These are phyloP conservation scores for Eubucco bourcierii DNA, from an alignment of 2,113 vertebrate species.

Conservation along the genomic window DNA sequence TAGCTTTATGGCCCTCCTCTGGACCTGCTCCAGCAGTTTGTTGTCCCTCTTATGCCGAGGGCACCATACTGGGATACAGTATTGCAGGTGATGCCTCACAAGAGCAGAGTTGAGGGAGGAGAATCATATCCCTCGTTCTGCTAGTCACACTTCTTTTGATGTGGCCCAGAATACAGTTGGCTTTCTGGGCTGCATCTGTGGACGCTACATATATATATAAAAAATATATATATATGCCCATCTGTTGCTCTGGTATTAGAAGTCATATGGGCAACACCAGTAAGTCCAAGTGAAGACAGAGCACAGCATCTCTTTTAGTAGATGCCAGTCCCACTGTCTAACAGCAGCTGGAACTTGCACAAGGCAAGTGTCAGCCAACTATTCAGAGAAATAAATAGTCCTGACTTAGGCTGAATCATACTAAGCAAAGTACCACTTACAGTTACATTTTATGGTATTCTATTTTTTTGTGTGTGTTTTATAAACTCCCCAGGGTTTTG, in stretches of 20 bases:
- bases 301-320: not conserved
- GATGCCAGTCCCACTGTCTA: accelerated
- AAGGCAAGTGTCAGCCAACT: not conserved
- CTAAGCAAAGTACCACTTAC: not conserved
- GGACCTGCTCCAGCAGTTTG: no score
- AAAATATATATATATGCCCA: not conserved
- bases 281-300: not conserved
- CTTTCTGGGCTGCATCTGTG: not conserved
- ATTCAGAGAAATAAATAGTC: not conserved
- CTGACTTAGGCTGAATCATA: not conserved
- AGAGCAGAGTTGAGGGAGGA: no score
- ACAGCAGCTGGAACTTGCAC: not conserved
- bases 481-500: not conserved
- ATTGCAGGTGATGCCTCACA: no score
- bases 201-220: not conserved
- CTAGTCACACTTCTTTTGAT: no score
- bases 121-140: no score
- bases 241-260: not conserved
- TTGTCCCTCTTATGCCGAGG: no score
- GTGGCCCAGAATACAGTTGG: no score
- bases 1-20: no score
- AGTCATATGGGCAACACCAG: accelerated
- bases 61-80: no score
- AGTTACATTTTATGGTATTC: not conserved
- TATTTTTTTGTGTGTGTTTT: not conserved